Base-by-base conservation (phyloP, 2,888 invertebrate species). In the Escarpia spicata region DNA sequence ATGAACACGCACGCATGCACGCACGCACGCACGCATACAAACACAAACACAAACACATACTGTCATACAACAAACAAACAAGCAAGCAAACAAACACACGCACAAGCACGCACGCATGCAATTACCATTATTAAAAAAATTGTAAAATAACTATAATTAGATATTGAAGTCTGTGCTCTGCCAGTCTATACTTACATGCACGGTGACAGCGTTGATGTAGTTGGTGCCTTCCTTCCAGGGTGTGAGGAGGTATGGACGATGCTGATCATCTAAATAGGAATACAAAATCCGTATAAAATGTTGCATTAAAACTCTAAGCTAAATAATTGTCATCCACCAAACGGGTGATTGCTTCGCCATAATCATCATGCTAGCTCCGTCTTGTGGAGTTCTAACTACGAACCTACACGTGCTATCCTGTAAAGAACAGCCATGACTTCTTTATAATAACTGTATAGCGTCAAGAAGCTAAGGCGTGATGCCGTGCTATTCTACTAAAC, bases 191-290 rank as follows among this genome's bases (percentile, higher is more conserved):
- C 75, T 75, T 26, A 75, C 75, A 26, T 75, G 75, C 75, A 75
- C 75, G 75, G 26, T 26, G n/a, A 75, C 75, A 26, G 75, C 75
- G 75, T 75, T 75, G 75, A 75, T 75, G 26, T 19, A 75, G 75
- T 75, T 75, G 75, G 75, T 75, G 15, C 75, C 75, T 75, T 75
- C 75, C 75, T 75, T 75, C 75, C 75, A 75, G 19, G 75, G 75
- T 6, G 75, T 75, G 19, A 75, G 19, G 2, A 75, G 75, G 75
- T 75, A 75, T 15, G 75, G 75, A 6, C 75, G 75, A 75, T 75
- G 75, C 26, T 75, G 75, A 26, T 75, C 75, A 75, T 75, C 75
- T 75, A 75, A 52, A 26, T 26, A 26, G 26, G 75, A 75, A 75
- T 75, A 75, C 19, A 3, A 75, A 6, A 26, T 75, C 75, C 26